Base-by-base conservation (phyloP, 2,797 vertebrate species). In the Pelobates cultripes region DNA sequence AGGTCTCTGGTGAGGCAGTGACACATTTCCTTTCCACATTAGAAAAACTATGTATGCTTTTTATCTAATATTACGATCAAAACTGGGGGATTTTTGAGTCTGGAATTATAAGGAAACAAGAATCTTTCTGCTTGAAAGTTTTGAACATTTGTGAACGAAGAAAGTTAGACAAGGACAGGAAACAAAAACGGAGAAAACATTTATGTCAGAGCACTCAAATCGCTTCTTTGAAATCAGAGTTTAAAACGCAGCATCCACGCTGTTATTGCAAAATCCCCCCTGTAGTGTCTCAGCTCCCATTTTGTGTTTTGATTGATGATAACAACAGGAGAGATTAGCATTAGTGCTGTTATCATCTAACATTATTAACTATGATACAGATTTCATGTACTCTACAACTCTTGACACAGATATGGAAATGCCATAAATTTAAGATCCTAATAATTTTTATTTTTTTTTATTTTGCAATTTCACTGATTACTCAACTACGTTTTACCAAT, bases 251-350 rank as follows among this genome's bases (percentile, higher is more conserved):
- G 80, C 70, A 68, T 55, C 45, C 70, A 68, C 44, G 75, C 81
- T 77, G 69, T 55, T 82, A 57, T 53, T 82, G 73, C 74, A 77
- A 57, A 77, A 77, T 73, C 63, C 53, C 78, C 47, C 81, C 81
- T 47, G 61, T 72, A 75, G 81, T 82, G 81, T 57, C 71, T 28
- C 61, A 73, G 73, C 70, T 73, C 69, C 74, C 68, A 66, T 82
- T 73, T 72, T 60, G 69, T 76, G 67, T 75, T 82, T 69, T 82
- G 81, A 82, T 82, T 78, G 81, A 82, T 82, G 63, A 78, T 78
- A 77, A 78, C 81, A 82, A 82, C 75, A 60, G 70, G 75, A 82
- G 75, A 78, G 69, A 68, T 78, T 55, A 57, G 75, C 81, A 82
- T 60, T 82, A 78, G 75, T 43, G 4, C 3, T 51, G 72, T 73